phyloP scores from a whole-genome alignment of 2,113 vertebrate genomes.

The Gallinago jamesoni region DNA sequence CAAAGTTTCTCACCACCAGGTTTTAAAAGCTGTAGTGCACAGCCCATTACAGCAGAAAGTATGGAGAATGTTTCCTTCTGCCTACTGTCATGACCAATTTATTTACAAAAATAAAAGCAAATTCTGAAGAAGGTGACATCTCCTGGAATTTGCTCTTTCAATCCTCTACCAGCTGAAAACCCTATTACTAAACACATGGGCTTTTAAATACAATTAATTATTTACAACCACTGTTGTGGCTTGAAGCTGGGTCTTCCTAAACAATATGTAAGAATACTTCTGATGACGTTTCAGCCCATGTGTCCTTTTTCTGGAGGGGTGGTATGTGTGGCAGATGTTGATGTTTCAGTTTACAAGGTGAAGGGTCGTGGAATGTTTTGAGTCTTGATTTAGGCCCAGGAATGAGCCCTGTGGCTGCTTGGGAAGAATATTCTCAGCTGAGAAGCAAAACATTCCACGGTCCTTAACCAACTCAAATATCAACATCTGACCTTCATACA shows the following conservation, averaged over 20 bases:
- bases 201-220: not conserved
- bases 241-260: not conserved
- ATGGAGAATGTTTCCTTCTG: not conserved
- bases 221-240: not conserved
- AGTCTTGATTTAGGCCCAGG: conserved; percentile 48
- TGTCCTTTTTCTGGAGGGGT: not conserved
- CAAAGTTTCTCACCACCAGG: not conserved
- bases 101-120: not conserved
- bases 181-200: accelerated
- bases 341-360: conserved; percentile 17
- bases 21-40: not conserved
- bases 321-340: not conserved
- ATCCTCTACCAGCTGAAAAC: not conserved
- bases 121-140: not conserved
- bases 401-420: conserved; percentile 26
- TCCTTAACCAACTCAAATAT: conserved; percentile 25
- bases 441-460: conserved; percentile 47
- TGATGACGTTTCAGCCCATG: not conserved
- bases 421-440: conserved; percentile 64
- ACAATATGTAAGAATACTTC: not conserved
- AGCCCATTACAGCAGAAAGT: not conserved
- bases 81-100: not conserved
- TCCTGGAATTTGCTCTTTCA: not conserved
- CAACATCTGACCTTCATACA: conserved; percentile 39
- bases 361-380: conserved; percentile 54